Base-by-base conservation (phyloP, 2,113 vertebrate species). In the Pelecanoides urinatrix region DNA sequence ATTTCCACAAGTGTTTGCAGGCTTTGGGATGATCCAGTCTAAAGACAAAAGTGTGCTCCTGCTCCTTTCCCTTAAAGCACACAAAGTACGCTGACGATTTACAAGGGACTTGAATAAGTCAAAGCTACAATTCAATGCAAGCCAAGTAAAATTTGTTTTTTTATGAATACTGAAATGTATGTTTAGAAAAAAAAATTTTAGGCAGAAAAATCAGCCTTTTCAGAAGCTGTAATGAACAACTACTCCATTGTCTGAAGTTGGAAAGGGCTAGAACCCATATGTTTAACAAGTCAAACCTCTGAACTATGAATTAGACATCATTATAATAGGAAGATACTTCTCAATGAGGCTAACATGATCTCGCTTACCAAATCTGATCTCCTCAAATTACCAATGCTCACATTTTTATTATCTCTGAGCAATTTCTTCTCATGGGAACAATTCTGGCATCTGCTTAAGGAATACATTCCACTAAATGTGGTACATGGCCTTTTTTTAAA, bases 1-100 rank as follows among this genome's bases (percentile, higher is more conserved):
- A 99, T 63, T 99, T 99, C 99, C 99, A 99, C 44, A 99, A 97
- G 94, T 99, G 99, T 94, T 99, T 99, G 96, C 99, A 99, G 53
- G 99, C 99, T 96, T 99, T 99, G 34, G 99, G 99, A 80, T 99
- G 99, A 61, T 99, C 99, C 98, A 99, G 98, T 95, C 99, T 98
- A 78, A 99, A 99, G 29, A 99, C 99, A 96, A 99, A 99, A 9
- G 99, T 99, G 96, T 99, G 99, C 79, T 99, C 99, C 97, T 99
- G 99, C 93, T 99, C 99, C 97, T 99, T 99, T 45, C 99, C 99
- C 99, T 99, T 88, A 81, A 97, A 97, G 86, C 73, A 94, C 66
- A 89, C 6, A 95, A 94, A 88, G 74, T 12, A 92, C 26, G 74
- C 40, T 19, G 40, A 30, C 0, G 1, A 70, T 79, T 95, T 82